Conservation (phyloP, 2,888 invertebrate species). For the Apotomis capreana region DNA sequence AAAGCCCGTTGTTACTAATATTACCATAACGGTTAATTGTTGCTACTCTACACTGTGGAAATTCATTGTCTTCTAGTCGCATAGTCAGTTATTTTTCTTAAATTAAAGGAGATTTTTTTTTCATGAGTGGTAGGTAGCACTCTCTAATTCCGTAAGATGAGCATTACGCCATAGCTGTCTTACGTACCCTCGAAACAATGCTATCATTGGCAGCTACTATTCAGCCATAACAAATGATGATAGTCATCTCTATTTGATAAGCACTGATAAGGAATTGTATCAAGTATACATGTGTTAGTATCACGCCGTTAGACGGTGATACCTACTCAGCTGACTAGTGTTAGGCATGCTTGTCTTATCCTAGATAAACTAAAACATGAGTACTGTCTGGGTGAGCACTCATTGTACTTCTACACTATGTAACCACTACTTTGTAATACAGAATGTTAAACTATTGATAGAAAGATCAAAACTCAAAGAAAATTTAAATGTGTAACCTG, state of each 20-base stretch:
- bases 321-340: conserved; percentile 30
- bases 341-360: conserved; percentile 1
- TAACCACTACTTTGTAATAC: not conserved
- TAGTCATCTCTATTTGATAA: conserved; percentile 44
- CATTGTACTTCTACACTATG: not conserved
- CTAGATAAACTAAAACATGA: conserved; percentile 27
- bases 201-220: not conserved
- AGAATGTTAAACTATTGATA: too few species aligned
- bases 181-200: not conserved
- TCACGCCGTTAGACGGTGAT: conserved; percentile 34
- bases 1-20: conserved; percentile 6
- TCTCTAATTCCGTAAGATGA: too few species aligned
- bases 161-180: not conserved
- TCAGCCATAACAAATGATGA: conserved; percentile 37
- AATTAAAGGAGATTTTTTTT: too few species aligned
- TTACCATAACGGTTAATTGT: conserved; percentile 4
- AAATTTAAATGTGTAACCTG: too few species aligned
- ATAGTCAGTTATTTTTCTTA: too few species aligned
- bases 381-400: conserved; percentile 25
- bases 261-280: conserved; percentile 13
- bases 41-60: not conserved
- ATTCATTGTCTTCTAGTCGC: not conserved
- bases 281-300: conserved; percentile 24
- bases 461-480: too few species aligned
- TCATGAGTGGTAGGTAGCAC: too few species aligned